phyloP scores from a whole-genome alignment of 2,888 invertebrate species.

The Thymelicus sylvestris region DNA sequence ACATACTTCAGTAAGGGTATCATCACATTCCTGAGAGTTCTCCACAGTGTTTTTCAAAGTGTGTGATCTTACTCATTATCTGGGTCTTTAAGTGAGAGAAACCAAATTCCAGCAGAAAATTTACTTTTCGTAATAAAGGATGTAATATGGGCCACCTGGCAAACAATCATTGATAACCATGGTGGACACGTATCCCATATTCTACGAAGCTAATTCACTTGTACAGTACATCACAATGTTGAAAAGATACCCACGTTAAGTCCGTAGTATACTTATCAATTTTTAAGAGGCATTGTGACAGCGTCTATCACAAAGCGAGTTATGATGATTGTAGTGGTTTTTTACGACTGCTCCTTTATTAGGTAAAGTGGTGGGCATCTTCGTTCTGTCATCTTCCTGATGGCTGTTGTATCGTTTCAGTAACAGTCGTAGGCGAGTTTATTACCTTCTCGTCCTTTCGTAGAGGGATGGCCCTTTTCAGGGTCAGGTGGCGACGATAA shows the following conservation, averaged over 20 bases:
- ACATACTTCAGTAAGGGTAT: no score
- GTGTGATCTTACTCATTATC: no score
- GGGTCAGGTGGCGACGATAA: constrained; percentile 17
- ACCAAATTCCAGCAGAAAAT: no score
- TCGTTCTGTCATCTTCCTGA: constrained; percentile 57
- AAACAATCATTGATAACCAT: no score
- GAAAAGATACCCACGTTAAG: neutral
- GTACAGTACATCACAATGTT: no score
- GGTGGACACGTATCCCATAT: no score
- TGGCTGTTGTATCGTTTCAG: constrained; percentile 71
- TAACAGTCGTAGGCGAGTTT: constrained; percentile 53
- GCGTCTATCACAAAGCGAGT: constrained; percentile 58
- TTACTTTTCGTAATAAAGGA: no score
- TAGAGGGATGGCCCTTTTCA: constrained; percentile 47
- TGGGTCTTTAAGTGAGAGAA: no score
- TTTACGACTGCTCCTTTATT: constrained; percentile 77
- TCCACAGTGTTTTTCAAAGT: no score
- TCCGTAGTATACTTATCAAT: constrained; percentile 54
- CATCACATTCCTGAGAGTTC: no score
- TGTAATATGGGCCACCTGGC: no score
- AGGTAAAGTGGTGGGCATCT: constrained; percentile 67
- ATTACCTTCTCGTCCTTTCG: constrained; percentile 56
- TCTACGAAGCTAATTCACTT: no score
- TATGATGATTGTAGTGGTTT: constrained; percentile 83
- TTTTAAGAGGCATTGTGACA: constrained; percentile 65